A percentile compares a stretch with the other conserved stretches of the same genome.
These are phyloP conservation scores for Caenorhabditis drosophilae DNA, from an alignment of 2,888 invertebrate genomes.

Conservation along the genomic window DNA sequence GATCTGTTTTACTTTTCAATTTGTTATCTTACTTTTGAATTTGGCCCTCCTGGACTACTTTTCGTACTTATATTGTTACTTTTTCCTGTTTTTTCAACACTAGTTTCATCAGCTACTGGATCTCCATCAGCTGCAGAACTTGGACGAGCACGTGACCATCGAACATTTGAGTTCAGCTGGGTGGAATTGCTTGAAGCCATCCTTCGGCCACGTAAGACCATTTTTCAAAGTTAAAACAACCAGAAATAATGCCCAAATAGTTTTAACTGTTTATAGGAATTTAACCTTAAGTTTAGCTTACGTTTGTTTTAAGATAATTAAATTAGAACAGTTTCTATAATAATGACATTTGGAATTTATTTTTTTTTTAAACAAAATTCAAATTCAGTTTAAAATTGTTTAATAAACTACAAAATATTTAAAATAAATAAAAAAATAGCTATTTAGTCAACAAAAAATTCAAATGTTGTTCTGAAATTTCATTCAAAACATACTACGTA, in stretches of 20 bases:
- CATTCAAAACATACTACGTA: background rate
- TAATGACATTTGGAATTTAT: background rate
- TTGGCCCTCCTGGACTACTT: conserved; percentile 19
- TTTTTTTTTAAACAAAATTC: too few species aligned
- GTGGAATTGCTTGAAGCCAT: conserved; percentile 6
- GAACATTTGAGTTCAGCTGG: conserved; percentile 9
- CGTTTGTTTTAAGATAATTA: too few species aligned
- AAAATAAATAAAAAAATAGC: background rate
- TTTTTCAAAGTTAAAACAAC: too few species aligned
- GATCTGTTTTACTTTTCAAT: background rate
- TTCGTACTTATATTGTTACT: too few species aligned
- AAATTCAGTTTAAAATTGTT: background rate
- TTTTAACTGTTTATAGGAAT: too few species aligned
- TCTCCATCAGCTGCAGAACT: conserved; percentile 14
- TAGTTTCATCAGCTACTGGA: conserved; percentile 7
- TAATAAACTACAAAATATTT: background rate
- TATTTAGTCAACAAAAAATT: conserved; percentile 7
- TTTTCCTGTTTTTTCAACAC: too few species aligned
- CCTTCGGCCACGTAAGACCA: conserved; percentile 34
- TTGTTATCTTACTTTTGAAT: background rate
- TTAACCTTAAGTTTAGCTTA: background rate
- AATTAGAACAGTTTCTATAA: too few species aligned
- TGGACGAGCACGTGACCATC: conserved; percentile 15
- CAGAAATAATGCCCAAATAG: too few species aligned
- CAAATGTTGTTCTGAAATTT: background rate